Evolutionary conservation across 2,888 invertebrate species (phyloP).

Genomic region (Spodoptera picta): DNA sequence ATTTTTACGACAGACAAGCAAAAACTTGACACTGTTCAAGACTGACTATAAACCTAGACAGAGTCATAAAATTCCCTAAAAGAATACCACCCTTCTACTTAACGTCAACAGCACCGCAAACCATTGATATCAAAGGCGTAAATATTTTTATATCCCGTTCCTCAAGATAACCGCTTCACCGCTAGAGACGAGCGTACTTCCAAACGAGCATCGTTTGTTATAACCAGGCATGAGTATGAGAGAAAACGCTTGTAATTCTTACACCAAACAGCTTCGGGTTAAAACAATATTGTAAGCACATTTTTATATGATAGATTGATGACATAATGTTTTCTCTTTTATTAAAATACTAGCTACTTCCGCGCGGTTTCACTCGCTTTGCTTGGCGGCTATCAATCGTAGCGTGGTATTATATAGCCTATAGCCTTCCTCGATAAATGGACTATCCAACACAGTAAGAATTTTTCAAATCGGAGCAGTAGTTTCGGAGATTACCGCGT

Average conservation of each 20-base stretch:
- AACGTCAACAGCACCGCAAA: neutral
- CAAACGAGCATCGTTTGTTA: conserved; percentile 59
- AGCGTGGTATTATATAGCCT: no score
- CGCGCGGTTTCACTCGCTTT: conserved; percentile 8
- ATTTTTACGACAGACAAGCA: no score
- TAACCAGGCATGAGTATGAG: conserved; percentile 60
- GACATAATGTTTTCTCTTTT: conserved; percentile 30
- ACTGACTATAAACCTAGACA: no score
- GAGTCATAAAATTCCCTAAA: no score
- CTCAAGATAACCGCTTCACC: conserved; percentile 34
- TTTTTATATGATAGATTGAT: conserved; percentile 50
- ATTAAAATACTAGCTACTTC: conserved; percentile 7
- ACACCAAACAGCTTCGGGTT: conserved; percentile 54
- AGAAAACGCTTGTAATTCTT: conserved; percentile 64
- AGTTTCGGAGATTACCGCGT: no score
- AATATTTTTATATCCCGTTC: conserved; percentile 38
- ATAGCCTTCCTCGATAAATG: no score
- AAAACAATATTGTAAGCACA: conserved; percentile 52
- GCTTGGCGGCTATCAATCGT: no score
- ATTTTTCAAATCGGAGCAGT: no score
- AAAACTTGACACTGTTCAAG: no score
- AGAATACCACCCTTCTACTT: no score
- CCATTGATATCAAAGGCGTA: conserved; percentile 31
- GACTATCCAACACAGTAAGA: no score
- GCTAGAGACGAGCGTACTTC: conserved; percentile 52